Evolutionary conservation across 2,888 invertebrate genomes (phyloP).

Genomic region (Trissolcus japonicus): DNA sequence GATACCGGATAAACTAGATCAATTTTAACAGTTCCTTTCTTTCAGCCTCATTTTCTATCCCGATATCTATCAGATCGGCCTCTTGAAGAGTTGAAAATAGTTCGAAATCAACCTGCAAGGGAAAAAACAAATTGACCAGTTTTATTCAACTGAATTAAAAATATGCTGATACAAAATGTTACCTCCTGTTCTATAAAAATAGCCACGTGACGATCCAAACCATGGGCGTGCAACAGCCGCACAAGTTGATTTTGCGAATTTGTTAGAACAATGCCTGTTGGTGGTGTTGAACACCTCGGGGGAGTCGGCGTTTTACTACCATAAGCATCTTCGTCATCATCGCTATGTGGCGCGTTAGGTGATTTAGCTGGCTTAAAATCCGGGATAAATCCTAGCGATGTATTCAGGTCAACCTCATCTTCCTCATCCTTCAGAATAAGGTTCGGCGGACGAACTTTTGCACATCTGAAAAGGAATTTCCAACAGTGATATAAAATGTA

Average conservation of each 20-base stretch:
- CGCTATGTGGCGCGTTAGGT: conserved; percentile 64
- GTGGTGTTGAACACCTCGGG: conserved; percentile 68
- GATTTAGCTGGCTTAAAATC: conserved; percentile 67
- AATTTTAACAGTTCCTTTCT: conserved; percentile 55
- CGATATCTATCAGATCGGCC: conserved; percentile 70
- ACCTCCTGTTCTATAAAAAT: conserved; percentile 72
- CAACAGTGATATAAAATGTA: background rate
- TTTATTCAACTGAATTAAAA: background rate
- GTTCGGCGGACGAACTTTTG: conserved; percentile 62
- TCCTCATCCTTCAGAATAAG: conserved; percentile 49
- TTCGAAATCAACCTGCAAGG: conserved; percentile 69
- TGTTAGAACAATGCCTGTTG: conserved; percentile 65
- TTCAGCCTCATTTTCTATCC: conserved; percentile 65
- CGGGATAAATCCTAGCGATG: conserved; percentile 63
- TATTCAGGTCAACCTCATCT: conserved; percentile 41
- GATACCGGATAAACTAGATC: background rate
- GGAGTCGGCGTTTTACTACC: conserved; percentile 69
- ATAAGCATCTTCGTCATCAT: conserved; percentile 67
- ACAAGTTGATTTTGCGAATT: conserved; percentile 64
- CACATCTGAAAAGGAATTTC: conserved; percentile 56
- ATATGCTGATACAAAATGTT: background rate
- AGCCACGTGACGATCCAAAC: conserved; percentile 64
- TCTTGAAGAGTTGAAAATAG: conserved; percentile 69
- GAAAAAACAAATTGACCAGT: conserved; percentile 7
- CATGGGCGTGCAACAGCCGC: conserved; percentile 64